Evolutionary conservation across 2,888 invertebrate species (phyloP).

Genomic region (Cosmorhoe ocellata): DNA sequence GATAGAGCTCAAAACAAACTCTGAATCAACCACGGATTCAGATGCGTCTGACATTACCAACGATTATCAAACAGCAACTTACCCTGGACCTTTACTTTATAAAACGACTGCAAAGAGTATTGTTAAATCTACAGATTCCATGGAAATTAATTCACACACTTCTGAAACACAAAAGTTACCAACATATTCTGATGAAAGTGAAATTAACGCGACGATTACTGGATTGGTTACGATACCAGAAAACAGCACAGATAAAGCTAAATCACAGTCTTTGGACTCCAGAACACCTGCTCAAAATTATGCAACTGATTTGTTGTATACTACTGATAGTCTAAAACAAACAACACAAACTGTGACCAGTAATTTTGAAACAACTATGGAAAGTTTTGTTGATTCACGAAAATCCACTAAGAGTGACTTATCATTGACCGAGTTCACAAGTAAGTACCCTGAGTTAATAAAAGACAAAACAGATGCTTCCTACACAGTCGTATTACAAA

Average conservation of each 20-base stretch:
- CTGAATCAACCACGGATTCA: background rate
- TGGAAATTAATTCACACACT: too few species aligned
- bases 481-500: background rate
- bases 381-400: background rate
- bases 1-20: background rate
- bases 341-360: background rate
- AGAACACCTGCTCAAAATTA: background rate
- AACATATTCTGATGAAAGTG: background rate
- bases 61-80: too few species aligned
- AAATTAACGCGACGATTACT: background rate
- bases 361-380: background rate
- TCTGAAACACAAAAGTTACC: background rate
- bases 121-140: background rate
- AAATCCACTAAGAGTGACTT: too few species aligned
- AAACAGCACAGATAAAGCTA: background rate
- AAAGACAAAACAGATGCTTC: background rate
- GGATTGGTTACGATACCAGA: background rate
- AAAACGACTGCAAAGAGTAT: background rate
- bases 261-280: background rate
- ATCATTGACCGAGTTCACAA: background rate
- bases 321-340: background rate
- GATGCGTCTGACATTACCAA: background rate
- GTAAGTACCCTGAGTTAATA: background rate
- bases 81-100: background rate
- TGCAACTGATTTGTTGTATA: background rate